Evolutionary conservation across 1,140 invertebrate genomes (phyloP).

Genomic region (Sitodiplosis mosellana): DNA sequence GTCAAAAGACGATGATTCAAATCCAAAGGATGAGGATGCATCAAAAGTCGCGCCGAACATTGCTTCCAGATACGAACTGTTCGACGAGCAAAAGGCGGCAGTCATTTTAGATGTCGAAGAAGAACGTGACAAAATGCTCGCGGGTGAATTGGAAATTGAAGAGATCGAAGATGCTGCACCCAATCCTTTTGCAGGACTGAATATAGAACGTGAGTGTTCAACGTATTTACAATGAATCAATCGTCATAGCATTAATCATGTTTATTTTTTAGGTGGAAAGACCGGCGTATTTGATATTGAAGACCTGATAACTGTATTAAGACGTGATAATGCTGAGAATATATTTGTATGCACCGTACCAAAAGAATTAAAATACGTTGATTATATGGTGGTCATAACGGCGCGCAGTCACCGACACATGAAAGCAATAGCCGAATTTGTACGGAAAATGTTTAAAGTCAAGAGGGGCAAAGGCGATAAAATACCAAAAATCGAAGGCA

Average conservation of each 20-base stretch:
- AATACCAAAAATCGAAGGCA: constrained; percentile 59
- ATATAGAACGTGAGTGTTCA: constrained; percentile 31
- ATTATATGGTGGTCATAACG: constrained; percentile 62
- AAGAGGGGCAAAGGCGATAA: constrained; percentile 43
- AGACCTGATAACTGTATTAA: constrained; percentile 59
- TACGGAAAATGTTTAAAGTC: constrained; percentile 60
- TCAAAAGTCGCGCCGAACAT: neutral
- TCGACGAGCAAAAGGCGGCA: constrained; percentile 36
- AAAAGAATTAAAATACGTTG: constrained; percentile 53
- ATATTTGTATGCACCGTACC: constrained; percentile 68
- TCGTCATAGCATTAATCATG: constrained; percentile 5
- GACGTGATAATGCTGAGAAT: constrained; percentile 56
- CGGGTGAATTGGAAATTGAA: constrained; percentile 19
- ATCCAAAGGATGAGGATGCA: too few species aligned
- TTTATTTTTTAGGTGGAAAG: constrained; percentile 42
- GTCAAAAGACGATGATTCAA: too few species aligned
- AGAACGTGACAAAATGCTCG: constrained; percentile 28
- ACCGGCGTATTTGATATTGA: constrained; percentile 73
- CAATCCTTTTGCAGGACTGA: constrained; percentile 27
- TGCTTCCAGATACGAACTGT: neutral
- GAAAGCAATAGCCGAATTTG: constrained; percentile 50
- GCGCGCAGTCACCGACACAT: constrained; percentile 57
- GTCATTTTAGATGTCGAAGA: constrained; percentile 47
- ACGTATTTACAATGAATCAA: constrained; percentile 17
- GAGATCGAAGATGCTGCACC: constrained; percentile 23